phyloP scores from a whole-genome alignment of 2,888 invertebrate species.

The Drosophila imparisetae region DNA sequence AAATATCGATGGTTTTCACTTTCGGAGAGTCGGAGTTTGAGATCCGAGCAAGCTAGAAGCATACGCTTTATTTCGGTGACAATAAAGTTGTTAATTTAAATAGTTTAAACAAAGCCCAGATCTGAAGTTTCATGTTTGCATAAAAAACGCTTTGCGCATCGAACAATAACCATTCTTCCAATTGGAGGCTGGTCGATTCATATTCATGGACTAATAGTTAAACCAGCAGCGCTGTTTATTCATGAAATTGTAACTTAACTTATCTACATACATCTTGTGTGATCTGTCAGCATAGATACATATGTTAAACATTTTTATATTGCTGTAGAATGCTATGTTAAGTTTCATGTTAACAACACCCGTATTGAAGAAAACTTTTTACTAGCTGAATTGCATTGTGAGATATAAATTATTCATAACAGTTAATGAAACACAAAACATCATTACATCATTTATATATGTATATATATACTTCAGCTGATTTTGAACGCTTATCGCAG shows the following conservation, averaged over 20 bases:
- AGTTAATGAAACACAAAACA: background rate
- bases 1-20: too few species aligned
- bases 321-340: conserved; percentile 13
- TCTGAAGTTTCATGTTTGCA: too few species aligned
- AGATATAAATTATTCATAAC: background rate
- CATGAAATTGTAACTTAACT: conserved; percentile 12
- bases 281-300: conserved; percentile 4
- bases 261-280: conserved; percentile 17
- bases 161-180: conserved; percentile 8
- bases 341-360: conserved; percentile 22
- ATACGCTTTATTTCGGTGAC: too few species aligned
- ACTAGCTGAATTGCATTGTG: background rate
- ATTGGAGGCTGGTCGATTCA: conserved; percentile 9
- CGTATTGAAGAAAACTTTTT: conserved; percentile 26
- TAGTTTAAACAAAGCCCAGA: too few species aligned
- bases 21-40: too few species aligned
- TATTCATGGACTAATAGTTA: conserved; percentile 34
- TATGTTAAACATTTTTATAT: conserved; percentile 35
- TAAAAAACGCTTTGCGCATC: too few species aligned
- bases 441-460: background rate
- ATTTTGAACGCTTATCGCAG: background rate
- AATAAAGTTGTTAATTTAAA: too few species aligned
- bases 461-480: background rate
- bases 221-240: conserved; percentile 21
- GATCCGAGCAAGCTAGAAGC: too few species aligned